Evolutionary conservation across 2,797 vertebrate genomes (phyloP), one percentile per base, ranked within the genome.

Genomic region (Gambusia yucatana): DNA sequence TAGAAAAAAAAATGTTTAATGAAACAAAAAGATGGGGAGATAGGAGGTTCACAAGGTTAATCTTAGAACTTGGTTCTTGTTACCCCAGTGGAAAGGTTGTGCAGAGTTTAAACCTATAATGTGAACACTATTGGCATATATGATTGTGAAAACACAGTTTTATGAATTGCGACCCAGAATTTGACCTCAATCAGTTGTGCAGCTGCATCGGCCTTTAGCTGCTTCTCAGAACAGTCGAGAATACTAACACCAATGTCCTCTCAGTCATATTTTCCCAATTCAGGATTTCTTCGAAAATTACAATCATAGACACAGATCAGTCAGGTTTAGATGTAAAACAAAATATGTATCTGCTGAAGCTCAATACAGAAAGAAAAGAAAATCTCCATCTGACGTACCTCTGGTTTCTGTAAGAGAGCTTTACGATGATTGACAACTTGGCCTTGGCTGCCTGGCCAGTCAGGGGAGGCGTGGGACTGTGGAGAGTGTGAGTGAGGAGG

Each of bases 151-250:
- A 92, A 89, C 89, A 88, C 73, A 85, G 92, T 92, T 92, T 89
- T 14, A 10, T 91, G 89, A 94, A 84, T 92, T 93, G 92, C 28
- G 73, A 90, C 75, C 48, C 59, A 78, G 81, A 79, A 44, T 36
- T 87, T 84, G 65, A 82, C 79, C 80, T 92, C 90, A 90, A 90
- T 93, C 92, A 91, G 87, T 88, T 88, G 84, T n/a, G 86, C 94
- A 93, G 93, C 92, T 94, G 94, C 82, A 88, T 87, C 70, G 74
- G 90, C 82, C 91, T 87, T 92, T 89, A 94, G 89, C 92, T 79
- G 82, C 83, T 83, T 77, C 75, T 93, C 91, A 92, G 94, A 95
- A 94, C 93, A 93, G 78, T 73, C 10, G 48, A 57, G 77, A 63
- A 84, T 77, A 78, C 36, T 36, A 20, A 36, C 7, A 36, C 87